Base-by-base conservation (phyloP, 1,140 invertebrate species). In the Cyphomyrmex costatus region DNA sequence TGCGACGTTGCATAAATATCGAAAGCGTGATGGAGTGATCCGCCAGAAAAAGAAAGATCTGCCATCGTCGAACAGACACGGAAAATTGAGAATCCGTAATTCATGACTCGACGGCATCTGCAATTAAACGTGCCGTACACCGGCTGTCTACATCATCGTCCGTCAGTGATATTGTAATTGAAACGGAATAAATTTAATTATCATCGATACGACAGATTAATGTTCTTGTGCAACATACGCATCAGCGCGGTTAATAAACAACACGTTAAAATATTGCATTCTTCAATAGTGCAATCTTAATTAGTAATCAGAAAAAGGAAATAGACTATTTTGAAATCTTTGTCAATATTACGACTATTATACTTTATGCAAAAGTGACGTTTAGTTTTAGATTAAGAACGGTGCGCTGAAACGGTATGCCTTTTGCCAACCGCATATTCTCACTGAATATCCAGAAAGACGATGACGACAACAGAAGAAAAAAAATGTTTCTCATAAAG, bases 401-500 rank as follows among this genome's bases (percentile, higher is more conserved):
- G 30, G 68, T 33, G 46, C 33, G 21, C 36, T 58, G 66, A 78
- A 61, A 70, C 21, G 49, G n/a, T 24, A 8, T 46, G 46, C 56
- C 58, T 27, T 51, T 74, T 51, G 36, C 21, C 56, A 19, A 27
- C 49, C 33, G 56, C 61, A 82, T 70, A 51, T 65, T n/a, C 36
- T 49, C 49, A 56, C 80, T 68, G 61, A 90, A 88, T 88, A 90
- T 88, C 73, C 83, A 61, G 73, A 88, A 88, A 79, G 86, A 86
- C 78, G 86, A 77, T 46, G 82, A 80, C 88, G 88, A 86, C 90
- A 91, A 91, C 87, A 63, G 77, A 70, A 74, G 77, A 82, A 89
- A 91, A 91, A 93, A 93, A 90, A 90, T 91, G 92, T 90, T 89
- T 84, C 89, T 91, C 92, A 89, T 94, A 94, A 94, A 94, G 3